Evolutionary conservation across 1,140 invertebrate genomes (phyloP), one percentile per base, ranked within the genome.

Genomic region (Heliconius melpomene): DNA sequence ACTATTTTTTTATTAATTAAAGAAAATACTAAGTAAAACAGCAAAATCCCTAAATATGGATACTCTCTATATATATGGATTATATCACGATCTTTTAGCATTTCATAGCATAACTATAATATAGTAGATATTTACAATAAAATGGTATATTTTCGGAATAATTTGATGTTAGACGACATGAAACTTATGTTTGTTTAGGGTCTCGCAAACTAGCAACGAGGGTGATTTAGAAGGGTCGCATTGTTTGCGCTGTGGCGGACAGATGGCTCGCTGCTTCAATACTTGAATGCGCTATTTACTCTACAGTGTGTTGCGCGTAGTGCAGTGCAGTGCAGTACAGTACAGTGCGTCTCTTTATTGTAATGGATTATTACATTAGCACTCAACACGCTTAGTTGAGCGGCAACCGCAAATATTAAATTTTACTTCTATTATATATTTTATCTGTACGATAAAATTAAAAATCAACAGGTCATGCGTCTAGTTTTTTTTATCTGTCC

Each of bases 291-390:
- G 91, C 89, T 94, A 91, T 94, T 94, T 92, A 92, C 90, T 89
- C 87, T 89, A 89, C 88, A 89, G 83, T 66, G 60, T 29, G 23
- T 66, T 66, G 26, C 36, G 77, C 72, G 29, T 70, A 73, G 77
- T 60, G 50, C 77, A 73, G 77, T 88, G 90, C 86, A 83, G 13
- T 46, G 40, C 32, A 72, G 76, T 60, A 32, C 77, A 57, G 71
- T 88, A 89, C 86, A 83, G 6, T 52, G 50, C 40, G 13, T 87
- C 88, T 89, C 87, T 92, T 91, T 90, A 93, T 94, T 93, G 90
- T 93, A 93, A 93, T 93, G 90, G 91, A 94, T 94, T 93, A 94
- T 94, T 93, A 92, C 91, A 93, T 94, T 93, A 93, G 90, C 91
- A 92, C 91, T 94, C 91, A 93, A 90, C 91, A 90, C 87, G 91